Evolutionary conservation across 2,113 vertebrate species (phyloP).

Genomic region (Zosterops japonicus): DNA sequence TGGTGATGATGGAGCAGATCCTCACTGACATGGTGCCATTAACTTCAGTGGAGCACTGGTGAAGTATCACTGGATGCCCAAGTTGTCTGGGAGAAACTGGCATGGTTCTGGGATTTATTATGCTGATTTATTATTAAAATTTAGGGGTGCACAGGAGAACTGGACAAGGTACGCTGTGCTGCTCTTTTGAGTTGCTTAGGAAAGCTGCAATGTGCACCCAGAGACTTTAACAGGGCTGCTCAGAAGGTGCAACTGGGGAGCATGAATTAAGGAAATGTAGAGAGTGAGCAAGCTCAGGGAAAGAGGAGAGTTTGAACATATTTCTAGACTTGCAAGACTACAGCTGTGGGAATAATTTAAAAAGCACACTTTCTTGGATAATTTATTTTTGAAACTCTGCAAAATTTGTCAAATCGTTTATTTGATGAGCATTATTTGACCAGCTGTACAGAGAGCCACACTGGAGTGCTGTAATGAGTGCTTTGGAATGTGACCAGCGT

Average conservation of each 20-base stretch:
- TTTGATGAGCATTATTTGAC: constrained; percentile 57
- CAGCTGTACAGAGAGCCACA: constrained; percentile 31
- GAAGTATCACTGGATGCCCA: background rate
- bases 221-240: constrained; percentile 1
- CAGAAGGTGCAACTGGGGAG: background rate
- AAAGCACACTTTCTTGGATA: constrained; percentile 16
- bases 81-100: background rate
- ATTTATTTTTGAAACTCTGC: constrained; percentile 51
- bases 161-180: background rate
- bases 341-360: constrained; percentile 52
- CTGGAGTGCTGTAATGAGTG: constrained; percentile 47
- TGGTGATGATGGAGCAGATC: background rate
- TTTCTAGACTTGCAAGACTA: background rate
- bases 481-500: background rate
- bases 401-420: constrained; percentile 53
- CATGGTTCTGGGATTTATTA: background rate
- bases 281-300: background rate
- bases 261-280: constrained; percentile 29
- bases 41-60: background rate
- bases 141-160: background rate
- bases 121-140: background rate
- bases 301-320: background rate
- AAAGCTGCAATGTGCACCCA: background rate
- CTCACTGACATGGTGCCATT: background rate
- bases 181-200: background rate